These are phyloP conservation scores for Pelobates cultripes DNA, from an alignment of 2,797 vertebrate genomes.

Conservation along the genomic window DNA sequence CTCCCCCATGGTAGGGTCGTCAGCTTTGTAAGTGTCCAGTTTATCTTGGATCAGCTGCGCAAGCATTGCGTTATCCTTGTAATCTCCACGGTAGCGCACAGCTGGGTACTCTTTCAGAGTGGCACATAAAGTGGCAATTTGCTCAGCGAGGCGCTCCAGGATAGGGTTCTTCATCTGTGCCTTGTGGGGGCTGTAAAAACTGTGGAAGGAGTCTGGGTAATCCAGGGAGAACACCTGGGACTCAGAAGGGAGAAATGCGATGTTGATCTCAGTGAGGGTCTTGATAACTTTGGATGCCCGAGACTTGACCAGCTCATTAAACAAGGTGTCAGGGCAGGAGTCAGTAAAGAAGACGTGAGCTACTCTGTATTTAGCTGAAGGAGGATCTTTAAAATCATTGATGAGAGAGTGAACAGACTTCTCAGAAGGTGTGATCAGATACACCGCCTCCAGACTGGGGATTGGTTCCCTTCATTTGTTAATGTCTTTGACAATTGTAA, in stretches of 20 bases:
- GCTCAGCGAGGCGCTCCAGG: conserved; percentile 94
- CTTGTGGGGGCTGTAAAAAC: conserved; percentile 98
- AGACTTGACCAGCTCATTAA: conserved; percentile 96
- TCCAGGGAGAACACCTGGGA: conserved; percentile 98
- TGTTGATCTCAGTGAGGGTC: conserved; percentile 98
- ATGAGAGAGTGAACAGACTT: conserved; percentile 94
- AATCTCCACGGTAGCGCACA: conserved; percentile 94
- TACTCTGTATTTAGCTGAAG: conserved; percentile 92
- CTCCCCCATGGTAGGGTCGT: conserved; percentile 99
- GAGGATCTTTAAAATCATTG: conserved; percentile 94
- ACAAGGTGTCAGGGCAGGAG: conserved; percentile 93
- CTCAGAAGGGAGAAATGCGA: conserved; percentile 97
- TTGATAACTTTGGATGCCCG: conserved; percentile 92
- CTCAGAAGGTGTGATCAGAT: conserved; percentile 79
- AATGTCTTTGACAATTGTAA: conserved; percentile 98
- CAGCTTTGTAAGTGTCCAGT: conserved; percentile 96
- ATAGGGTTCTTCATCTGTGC: conserved; percentile 96
- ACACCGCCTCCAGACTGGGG: conserved; percentile 83
- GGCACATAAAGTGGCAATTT: conserved; percentile 95
- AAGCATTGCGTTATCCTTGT: conserved; percentile 96
- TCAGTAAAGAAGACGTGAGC: conserved; percentile 99
- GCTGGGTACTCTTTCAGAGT: conserved; percentile 98
- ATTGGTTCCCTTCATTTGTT: conserved; percentile 94
- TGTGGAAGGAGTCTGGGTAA: conserved; percentile 95
- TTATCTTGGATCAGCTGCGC: conserved; percentile 98